phyloP scores from a whole-genome alignment of 2,113 vertebrate species.

The Psammodynastes pulverulentus region DNA sequence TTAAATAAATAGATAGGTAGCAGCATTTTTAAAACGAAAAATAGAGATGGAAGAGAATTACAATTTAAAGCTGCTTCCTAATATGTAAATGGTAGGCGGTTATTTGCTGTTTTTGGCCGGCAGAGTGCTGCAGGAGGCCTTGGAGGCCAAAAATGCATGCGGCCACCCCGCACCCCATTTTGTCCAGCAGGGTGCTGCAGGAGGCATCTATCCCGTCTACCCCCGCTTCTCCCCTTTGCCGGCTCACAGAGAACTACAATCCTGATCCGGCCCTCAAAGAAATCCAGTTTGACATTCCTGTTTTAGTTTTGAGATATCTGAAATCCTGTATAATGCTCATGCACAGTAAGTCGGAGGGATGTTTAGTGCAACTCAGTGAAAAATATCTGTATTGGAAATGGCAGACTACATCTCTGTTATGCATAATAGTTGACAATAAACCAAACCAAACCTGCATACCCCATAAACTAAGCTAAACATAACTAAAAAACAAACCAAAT shows the following conservation, averaged over 20 bases:
- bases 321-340: not conserved
- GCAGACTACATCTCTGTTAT: not conserved
- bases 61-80: not conserved
- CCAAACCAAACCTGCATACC: not conserved
- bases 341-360: not conserved
- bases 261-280: no score
- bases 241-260: no score
- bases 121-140: no score
- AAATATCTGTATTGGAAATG: not conserved
- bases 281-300: no score
- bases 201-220: no score
- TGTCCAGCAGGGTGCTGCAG: no score
- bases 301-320: not conserved
- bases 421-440: not conserved
- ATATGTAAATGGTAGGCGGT: not conserved
- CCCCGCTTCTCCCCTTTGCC: no score
- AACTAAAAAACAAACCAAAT: no score
- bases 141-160: no score
- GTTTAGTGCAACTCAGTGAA: not conserved
- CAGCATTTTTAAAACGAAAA: not conserved
- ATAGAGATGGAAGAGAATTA: not conserved
- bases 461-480: no score
- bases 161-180: no score
- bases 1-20: no score
- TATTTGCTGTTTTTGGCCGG: not conserved